Evolutionary conservation across 2,113 vertebrate genomes (phyloP).

Genomic region (Sula dactylatra): DNA sequence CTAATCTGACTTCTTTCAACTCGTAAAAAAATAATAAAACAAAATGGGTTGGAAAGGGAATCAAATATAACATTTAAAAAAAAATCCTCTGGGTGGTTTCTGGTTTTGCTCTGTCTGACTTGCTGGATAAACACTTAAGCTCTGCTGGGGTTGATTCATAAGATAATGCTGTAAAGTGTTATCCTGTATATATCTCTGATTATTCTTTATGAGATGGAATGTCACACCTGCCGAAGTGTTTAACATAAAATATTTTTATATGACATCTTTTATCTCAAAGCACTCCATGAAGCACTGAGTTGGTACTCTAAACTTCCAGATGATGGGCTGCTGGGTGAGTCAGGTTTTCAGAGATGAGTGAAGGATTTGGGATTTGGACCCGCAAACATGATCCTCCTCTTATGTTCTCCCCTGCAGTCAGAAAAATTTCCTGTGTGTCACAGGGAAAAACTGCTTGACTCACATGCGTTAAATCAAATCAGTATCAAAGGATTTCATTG

Average conservation of each 20-base stretch:
- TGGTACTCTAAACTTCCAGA: neutral
- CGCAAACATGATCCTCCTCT: neutral
- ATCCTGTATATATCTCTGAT: neutral
- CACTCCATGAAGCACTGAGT: neutral
- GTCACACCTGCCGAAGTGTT: neutral
- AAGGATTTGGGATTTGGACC: neutral
- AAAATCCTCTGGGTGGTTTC: neutral
- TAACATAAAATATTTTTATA: neutral
- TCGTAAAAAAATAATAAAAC: neutral
- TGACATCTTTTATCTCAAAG: neutral
- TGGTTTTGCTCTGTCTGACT: neutral
- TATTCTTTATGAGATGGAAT: neutral
- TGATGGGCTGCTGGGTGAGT: neutral
- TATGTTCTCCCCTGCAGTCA: neutral
- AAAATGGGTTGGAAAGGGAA: neutral
- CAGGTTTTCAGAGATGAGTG: neutral
- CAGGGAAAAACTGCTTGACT: neutral
- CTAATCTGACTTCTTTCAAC: neutral
- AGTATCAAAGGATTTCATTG: neutral
- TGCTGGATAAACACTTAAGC: neutral
- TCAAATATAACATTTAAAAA: neutral
- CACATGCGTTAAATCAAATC: neutral
- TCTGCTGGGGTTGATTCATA: neutral
- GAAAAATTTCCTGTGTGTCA: neutral
- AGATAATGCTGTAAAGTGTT: neutral